Evolutionary conservation across 2,113 vertebrate species (phyloP).

Genomic region (Galemys pyrenaicus): DNA sequence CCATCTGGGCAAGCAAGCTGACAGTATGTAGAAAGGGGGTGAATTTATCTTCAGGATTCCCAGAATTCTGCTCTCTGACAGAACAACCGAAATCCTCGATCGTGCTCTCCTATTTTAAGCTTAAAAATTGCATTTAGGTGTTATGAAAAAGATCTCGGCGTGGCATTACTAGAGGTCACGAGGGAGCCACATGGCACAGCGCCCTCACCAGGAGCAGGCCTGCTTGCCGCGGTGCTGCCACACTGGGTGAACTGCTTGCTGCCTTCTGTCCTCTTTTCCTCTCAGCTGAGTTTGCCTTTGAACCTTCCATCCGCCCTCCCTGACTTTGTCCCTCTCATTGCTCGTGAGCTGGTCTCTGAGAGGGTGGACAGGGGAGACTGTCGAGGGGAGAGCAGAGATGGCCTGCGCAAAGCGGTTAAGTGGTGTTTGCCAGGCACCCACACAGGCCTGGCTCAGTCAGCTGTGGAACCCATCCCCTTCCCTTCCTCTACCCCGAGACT

Average conservation of each 20-base stretch:
- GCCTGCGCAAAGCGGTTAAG: not conserved
- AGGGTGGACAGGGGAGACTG: accelerated
- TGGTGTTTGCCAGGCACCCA: accelerated
- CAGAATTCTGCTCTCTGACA: not conserved
- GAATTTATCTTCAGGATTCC: not conserved
- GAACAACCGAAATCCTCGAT: not conserved
- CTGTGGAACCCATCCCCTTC: not conserved
- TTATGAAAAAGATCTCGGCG: not conserved
- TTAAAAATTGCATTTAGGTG: not conserved
- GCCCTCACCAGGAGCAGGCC: accelerated
- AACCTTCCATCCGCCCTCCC: not conserved
- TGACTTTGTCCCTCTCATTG: not conserved
- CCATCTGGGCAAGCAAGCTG: no score
- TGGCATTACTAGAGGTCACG: accelerated
- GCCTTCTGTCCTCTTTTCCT: not conserved
- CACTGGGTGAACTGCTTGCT: no score
- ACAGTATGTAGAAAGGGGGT: not conserved
- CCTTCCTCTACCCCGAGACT: no score
- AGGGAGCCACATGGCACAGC: accelerated
- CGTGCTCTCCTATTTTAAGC: not conserved
- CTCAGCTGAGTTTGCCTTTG: not conserved
- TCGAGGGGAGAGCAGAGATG: not conserved
- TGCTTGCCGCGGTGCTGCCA: no score
- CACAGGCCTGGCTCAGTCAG: accelerated
- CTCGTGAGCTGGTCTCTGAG: not conserved